Evolutionary conservation across 2,113 vertebrate genomes (phyloP).

Genomic region (Tricholaema leucomelas): DNA sequence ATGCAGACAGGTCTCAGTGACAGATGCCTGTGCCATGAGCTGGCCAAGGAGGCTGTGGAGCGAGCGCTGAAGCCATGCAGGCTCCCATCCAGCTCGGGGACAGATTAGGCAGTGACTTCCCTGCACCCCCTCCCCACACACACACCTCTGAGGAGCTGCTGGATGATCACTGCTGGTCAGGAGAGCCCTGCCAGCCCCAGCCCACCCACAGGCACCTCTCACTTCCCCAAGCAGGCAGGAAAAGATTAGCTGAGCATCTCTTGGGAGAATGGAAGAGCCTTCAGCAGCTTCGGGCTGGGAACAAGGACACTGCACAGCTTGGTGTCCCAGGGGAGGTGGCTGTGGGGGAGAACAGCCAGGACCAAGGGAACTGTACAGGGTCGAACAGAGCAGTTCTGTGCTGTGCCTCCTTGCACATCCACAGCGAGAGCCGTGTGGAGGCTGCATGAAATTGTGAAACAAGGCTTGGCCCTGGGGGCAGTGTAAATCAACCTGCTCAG

Average conservation of each 20-base stretch:
- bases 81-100: neutral
- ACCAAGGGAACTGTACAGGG: accelerated
- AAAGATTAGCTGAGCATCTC: neutral
- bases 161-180: neutral
- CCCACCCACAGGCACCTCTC: constrained; percentile 8
- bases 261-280: neutral
- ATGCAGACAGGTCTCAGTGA: constrained; percentile 38
- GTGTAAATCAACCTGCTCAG: neutral
- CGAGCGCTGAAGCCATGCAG: neutral
- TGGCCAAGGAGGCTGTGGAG: neutral
- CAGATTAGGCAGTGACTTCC: neutral
- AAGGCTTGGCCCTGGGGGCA: neutral
- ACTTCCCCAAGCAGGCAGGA: neutral
- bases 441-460: neutral
- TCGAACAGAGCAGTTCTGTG: neutral
- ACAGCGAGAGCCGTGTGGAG: accelerated
- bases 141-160: neutral
- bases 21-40: constrained; percentile 40
- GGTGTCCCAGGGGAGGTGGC: neutral
- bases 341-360: neutral
- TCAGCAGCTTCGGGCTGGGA: neutral
- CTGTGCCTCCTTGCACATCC: neutral
- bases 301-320: neutral
- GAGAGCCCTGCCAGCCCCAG: neutral
- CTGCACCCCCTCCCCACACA: neutral